Evolutionary conservation across 2,113 vertebrate species (phyloP), one percentile per base, ranked within the genome.

Genomic region (Charadrius vociferus): DNA sequence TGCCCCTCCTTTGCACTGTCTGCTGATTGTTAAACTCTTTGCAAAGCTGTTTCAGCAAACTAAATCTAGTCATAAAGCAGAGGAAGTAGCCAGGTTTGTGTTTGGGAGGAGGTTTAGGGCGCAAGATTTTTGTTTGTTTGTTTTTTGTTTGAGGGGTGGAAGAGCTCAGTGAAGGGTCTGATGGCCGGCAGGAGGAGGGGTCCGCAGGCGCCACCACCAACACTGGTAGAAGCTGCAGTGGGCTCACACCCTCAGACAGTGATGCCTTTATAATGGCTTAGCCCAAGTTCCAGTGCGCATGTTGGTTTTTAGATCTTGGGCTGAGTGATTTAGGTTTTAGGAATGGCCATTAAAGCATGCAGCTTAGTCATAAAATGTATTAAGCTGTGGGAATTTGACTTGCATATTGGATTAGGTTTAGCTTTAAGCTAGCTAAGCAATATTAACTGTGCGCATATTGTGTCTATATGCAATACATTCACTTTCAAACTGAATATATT

Each of bases 1-100:
- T 21, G 23, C 4, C 3, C 5, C 13, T 36, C 30, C 23, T 39
- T 39, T 29, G 15, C 0, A 0, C 41, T 34, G 37, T 13, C 23
- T 71, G 37, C 30, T 29, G 39, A 8, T 15, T n/a, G 16, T 36
- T 15, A 58, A 91, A 45, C 16, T 3, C 30, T 53, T 49, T 8
- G 17, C 14, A 55, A 79, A 34, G 52, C 43, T 34, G 6, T 37
- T 93, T 36, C 41, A 52, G 36, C 45, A 61, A 68, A 63, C 3
- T n/a, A 55, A 72, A n/a, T 21, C 24, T 8, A 43, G 14, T 30
- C 4, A 3, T 13, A 68, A 84, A 81, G 34, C 18, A 81, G n/a
- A 10, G 6, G 6, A 59, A 66, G 3, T 7, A 61, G 26, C 36
- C 5, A 7, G 4, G 11, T 36, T 15, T 61, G 26, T 6, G 19